Evolutionary conservation across 1,140 invertebrate species (phyloP).

Genomic region (Apis florea): DNA sequence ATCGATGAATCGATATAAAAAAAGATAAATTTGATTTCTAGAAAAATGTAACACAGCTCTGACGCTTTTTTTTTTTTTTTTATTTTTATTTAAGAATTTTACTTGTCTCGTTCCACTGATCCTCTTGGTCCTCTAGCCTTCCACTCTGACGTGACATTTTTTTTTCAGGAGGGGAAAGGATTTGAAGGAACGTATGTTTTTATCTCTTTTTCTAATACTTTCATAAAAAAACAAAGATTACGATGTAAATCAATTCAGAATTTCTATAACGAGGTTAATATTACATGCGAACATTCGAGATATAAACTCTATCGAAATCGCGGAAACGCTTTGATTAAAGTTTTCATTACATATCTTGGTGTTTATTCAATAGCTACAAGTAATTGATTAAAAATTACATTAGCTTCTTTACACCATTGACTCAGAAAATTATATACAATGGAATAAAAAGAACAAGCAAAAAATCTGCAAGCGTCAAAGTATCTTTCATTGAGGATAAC

Average conservation of each 20-base stretch:
- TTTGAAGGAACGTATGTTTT: conserved; percentile 7
- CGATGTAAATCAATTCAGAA: conserved; percentile 5
- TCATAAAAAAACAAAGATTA: conserved; percentile 51
- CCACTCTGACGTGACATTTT: conserved; percentile 22
- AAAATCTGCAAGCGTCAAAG: neutral
- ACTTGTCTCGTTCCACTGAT: conserved; percentile 45
- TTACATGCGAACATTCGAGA: neutral
- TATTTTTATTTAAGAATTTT: conserved; percentile 40
- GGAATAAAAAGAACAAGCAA: neutral
- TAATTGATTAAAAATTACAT: conserved; percentile 51
- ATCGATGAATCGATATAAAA: neutral
- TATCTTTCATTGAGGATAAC: neutral
- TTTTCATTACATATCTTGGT: conserved; percentile 31
- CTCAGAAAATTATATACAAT: too few species aligned
- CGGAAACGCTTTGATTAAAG: conserved; percentile 34
- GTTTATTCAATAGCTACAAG: conserved; percentile 35
- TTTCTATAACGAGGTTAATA: neutral
- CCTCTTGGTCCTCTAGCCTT: conserved; percentile 58
- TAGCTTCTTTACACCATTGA: conserved; percentile 14
- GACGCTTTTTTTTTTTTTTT: neutral
- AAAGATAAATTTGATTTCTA: neutral
- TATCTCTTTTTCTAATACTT: neutral
- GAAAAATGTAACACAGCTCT: conserved; percentile 28
- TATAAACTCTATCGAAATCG: neutral
- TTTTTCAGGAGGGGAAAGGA: conserved; percentile 40